These are phyloP conservation scores for Cephonodes hylas DNA, from an alignment of 2,888 invertebrate genomes.

Conservation along the genomic window DNA sequence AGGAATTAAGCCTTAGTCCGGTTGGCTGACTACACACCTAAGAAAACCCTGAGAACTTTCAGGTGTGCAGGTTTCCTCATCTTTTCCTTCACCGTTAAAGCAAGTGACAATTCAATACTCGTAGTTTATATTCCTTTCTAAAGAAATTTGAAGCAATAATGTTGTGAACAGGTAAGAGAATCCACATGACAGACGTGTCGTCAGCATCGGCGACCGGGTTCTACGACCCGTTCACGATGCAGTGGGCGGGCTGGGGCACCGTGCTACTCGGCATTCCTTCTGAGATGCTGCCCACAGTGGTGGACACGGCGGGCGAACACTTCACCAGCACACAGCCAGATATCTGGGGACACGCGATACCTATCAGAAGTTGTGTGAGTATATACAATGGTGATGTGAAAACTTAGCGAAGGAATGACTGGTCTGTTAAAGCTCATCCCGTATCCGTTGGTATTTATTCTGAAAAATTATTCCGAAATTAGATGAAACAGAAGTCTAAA, in stretches of 20 bases:
- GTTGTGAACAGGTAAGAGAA: slow-evolving; percentile 56
- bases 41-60: too few species aligned
- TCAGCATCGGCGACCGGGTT: slow-evolving; percentile 95
- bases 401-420: too few species aligned
- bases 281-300: slow-evolving; percentile 89
- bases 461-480: too few species aligned
- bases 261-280: slow-evolving; percentile 87
- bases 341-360: slow-evolving; percentile 89
- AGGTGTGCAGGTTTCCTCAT: too few species aligned
- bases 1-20: too few species aligned
- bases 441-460: too few species aligned
- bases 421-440: too few species aligned
- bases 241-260: slow-evolving; percentile 90
- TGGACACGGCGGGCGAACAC: slow-evolving; percentile 86
- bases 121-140: not conserved
- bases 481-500: too few species aligned
- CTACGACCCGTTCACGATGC: slow-evolving; percentile 94
- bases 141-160: not conserved
- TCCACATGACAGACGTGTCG: slow-evolving; percentile 93
- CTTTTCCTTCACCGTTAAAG: too few species aligned
- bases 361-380: slow-evolving; percentile 89
- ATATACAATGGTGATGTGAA: not conserved
- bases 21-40: too few species aligned
- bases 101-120: too few species aligned
- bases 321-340: slow-evolving; percentile 85